Conservation (phyloP, 2,888 invertebrate genomes). For the Sphaerophoria rueppellii region DNA sequence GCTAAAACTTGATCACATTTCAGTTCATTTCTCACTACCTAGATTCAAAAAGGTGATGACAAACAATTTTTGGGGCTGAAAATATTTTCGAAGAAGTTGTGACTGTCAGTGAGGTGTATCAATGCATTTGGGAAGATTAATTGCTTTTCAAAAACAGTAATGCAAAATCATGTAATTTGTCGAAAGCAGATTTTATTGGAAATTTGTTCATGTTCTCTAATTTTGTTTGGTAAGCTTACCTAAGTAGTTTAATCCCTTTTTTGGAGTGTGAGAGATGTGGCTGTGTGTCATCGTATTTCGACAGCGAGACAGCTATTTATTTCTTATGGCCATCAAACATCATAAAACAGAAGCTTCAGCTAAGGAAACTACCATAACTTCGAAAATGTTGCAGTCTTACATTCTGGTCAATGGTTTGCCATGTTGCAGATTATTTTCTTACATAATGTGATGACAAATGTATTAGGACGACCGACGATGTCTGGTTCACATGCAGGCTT, state of each 20-base stretch:
- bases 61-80: not conserved
- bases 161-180: slow-evolving; percentile 22
- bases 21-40: slow-evolving; percentile 28
- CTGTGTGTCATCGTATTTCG: too few relatives aligned
- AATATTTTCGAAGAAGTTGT: not conserved
- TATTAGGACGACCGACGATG: too few relatives aligned
- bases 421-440: too few relatives aligned
- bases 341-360: too few relatives aligned
- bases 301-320: too few relatives aligned
- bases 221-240: not conserved
- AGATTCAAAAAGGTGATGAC: slow-evolving; percentile 12
- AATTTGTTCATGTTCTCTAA: not conserved
- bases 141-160: not conserved
- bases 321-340: too few relatives aligned
- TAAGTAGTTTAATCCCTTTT: not conserved
- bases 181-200: slow-evolving; percentile 6
- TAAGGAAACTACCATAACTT: too few relatives aligned
- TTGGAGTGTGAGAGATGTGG: not conserved
- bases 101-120: slow-evolving; percentile 3
- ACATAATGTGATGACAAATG: too few relatives aligned
- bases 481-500: too few relatives aligned
- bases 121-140: slow-evolving; percentile 28
- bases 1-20: slow-evolving; percentile 37
- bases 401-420: too few relatives aligned
- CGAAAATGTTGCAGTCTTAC: too few relatives aligned